A percentile compares a stretch with the other conserved stretches of the same genome.
These are phyloP conservation scores for Morpho achilles DNA, from an alignment of 2,888 invertebrate genomes.

Conservation along the genomic window DNA sequence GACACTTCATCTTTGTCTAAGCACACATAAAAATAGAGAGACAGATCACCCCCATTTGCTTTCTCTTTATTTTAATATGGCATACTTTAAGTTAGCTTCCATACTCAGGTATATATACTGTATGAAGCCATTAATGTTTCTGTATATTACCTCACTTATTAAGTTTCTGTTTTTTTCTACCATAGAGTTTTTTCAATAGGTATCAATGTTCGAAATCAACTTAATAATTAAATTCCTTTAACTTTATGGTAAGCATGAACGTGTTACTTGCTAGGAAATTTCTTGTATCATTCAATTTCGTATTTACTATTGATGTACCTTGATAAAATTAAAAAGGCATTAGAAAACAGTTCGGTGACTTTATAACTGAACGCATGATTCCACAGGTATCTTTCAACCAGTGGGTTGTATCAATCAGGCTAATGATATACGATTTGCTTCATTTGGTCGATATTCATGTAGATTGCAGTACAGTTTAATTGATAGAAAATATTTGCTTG, in stretches of 20 bases:
- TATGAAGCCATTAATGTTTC: no score
- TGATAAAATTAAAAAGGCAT: not conserved
- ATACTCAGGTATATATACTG: no score
- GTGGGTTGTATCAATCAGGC: slow-evolving; percentile 26
- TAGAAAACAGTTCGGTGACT: slow-evolving; percentile 4
- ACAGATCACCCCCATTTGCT: no score
- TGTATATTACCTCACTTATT: no score
- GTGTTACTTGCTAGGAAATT: not conserved
- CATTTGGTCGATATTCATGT: slow-evolving; percentile 20
- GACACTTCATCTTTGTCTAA: no score
- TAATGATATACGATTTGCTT: slow-evolving; percentile 29
- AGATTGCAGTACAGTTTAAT: slow-evolving; percentile 6
- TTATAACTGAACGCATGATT: slow-evolving; percentile 7
- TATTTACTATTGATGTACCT: not conserved
- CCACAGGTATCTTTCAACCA: slow-evolving; percentile 14
- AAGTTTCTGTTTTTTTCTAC: no score
- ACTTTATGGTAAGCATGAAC: not conserved
- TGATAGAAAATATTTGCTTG: slow-evolving; percentile 5
- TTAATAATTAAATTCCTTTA: not conserved
- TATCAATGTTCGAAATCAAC: no score
- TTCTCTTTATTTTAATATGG: no score
- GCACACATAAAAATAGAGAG: no score
- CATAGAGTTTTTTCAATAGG: no score
- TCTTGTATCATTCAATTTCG: no score
- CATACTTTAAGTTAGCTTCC: no score